Percentiles rank a stretch among this genome's conserved stretches.
phyloP scores from a whole-genome alignment of 2,888 invertebrate species.

The Heterodera filipjevi region DNA sequence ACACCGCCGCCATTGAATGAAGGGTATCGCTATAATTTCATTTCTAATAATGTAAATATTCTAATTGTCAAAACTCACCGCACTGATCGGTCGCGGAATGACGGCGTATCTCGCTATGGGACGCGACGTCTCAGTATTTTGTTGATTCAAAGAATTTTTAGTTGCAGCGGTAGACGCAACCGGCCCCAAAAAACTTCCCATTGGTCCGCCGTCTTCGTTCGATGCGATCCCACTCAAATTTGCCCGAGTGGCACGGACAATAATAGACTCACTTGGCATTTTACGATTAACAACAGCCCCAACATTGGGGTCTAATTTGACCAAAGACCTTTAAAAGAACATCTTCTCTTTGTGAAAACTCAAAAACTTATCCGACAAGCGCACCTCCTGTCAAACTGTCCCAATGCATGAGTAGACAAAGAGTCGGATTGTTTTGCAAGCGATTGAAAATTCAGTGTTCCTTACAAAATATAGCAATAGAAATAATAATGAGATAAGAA shows the following conservation, averaged over 20 bases:
- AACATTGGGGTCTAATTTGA: neutral
- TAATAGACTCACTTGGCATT: constrained; percentile 8
- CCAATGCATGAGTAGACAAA: neutral
- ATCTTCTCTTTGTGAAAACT: neutral
- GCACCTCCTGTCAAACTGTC: constrained; percentile 6
- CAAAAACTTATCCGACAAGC: neutral
- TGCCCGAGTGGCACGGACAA: constrained; percentile 23
- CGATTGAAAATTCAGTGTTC: neutral
- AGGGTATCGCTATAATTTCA: constrained; percentile 4
- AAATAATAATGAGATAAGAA: neutral
- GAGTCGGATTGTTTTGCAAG: neutral
- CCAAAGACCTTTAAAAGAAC: neutral
- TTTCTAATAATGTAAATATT: neutral
- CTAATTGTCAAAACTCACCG: neutral
- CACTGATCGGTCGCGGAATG: constrained; percentile 26
- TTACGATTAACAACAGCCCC: neutral
- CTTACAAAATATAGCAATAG: neutral
- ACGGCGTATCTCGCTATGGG: constrained; percentile 33
- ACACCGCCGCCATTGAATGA: neutral
- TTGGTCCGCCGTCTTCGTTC: constrained; percentile 25
- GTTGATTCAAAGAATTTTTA: neutral
- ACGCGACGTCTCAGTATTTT: neutral
- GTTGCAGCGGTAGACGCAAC: neutral
- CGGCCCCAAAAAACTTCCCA: constrained; percentile 31
- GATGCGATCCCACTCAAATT: constrained; percentile 26